A percentile compares a stretch with the other conserved stretches of the same genome.
Evolutionary conservation across 2,888 invertebrate species (phyloP).

Genomic region (Ctena decussata): DNA sequence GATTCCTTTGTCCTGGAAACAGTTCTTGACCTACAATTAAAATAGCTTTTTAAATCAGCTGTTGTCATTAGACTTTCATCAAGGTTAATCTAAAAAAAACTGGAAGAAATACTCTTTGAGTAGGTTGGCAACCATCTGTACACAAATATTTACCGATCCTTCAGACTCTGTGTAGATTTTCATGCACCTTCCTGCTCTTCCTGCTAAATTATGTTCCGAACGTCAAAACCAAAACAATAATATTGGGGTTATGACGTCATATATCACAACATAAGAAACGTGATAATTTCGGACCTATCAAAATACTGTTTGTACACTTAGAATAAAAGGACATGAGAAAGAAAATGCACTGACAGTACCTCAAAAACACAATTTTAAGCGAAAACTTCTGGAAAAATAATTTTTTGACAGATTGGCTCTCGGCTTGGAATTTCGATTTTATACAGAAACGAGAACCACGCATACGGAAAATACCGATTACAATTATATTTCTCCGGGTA

Average conservation of each 20-base stretch:
- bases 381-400: too few relatives aligned
- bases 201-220: background rate
- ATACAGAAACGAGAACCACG: too few relatives aligned
- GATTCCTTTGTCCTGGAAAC: too few relatives aligned
- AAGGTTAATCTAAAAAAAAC: background rate
- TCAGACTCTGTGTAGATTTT: background rate
- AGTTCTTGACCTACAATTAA: background rate
- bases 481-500: too few relatives aligned
- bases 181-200: background rate
- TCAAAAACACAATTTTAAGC: too few relatives aligned
- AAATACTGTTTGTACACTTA: too few relatives aligned
- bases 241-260: slow-evolving; percentile 76
- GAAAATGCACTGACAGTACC: too few relatives aligned
- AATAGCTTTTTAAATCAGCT: background rate
- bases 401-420: too few relatives aligned
- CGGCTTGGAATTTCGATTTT: too few relatives aligned
- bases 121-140: background rate
- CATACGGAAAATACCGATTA: too few relatives aligned
- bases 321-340: too few relatives aligned
- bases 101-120: background rate
- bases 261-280: background rate
- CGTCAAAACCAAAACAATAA: slow-evolving; percentile 73
- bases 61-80: background rate
- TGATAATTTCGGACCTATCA: too few relatives aligned
- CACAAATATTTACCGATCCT: background rate